These are phyloP conservation scores for Myopa tessellatipennis DNA, from an alignment of 2,888 invertebrate genomes.

Conservation along the genomic window DNA sequence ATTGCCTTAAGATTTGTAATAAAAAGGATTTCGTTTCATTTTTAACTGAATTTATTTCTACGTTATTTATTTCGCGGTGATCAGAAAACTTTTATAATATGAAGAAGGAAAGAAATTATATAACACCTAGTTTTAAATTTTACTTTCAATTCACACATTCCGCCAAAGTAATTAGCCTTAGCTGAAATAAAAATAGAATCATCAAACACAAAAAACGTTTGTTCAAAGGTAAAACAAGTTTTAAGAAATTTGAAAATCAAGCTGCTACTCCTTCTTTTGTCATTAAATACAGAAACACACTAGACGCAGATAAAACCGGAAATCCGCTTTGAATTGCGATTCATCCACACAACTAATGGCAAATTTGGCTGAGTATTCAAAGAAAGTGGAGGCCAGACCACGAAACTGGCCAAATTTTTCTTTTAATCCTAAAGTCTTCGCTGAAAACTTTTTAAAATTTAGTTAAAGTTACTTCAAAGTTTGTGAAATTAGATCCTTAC, in stretches of 20 bases:
- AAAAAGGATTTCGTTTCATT: too few species aligned
- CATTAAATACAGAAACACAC: neutral
- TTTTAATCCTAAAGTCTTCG: neutral
- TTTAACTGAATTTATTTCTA: too few species aligned
- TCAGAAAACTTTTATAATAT: too few species aligned
- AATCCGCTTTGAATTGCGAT: neutral
- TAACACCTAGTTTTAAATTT: too few species aligned
- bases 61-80: too few species aligned
- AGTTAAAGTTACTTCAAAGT: neutral
- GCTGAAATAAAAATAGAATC: too few species aligned
- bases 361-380: neutral
- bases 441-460: neutral
- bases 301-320: neutral
- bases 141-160: too few species aligned
- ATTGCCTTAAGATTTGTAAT: too few species aligned
- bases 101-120: too few species aligned
- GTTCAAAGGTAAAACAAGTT: neutral
- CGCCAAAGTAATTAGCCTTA: too few species aligned
- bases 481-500: neutral
- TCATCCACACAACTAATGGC: neutral
- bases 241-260: neutral
- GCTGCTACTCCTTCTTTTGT: neutral
- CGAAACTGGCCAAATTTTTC: neutral
- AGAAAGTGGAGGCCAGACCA: neutral
- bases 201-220: neutral